Percentiles rank a stretch among this genome's conserved stretches.
These are phyloP conservation scores for Eubucco bourcierii DNA, from an alignment of 2,113 vertebrate genomes.

Conservation along the genomic window DNA sequence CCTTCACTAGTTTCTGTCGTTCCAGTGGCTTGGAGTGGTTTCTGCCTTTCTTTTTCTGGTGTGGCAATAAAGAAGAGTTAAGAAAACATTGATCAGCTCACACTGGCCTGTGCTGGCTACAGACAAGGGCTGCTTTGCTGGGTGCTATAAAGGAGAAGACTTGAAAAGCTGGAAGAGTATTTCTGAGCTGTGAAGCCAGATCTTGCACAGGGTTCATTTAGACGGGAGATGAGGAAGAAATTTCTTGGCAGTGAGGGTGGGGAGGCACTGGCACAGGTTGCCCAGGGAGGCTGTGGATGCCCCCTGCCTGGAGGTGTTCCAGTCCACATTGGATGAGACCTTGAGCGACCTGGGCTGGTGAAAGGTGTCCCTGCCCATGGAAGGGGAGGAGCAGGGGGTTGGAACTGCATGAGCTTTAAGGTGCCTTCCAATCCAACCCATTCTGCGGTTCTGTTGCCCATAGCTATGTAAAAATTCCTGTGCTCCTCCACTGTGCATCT, in stretches of 20 bases:
- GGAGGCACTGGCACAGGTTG: too few relatives aligned
- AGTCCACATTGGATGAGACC: too few relatives aligned
- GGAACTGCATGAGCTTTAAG: too few relatives aligned
- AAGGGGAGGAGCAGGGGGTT: too few relatives aligned
- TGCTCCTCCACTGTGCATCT: background rate
- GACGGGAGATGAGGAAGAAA: too few relatives aligned
- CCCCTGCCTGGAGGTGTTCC: too few relatives aligned
- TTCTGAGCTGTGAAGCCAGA: background rate
- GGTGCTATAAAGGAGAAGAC: background rate
- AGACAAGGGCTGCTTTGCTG: background rate
- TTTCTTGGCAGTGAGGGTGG: too few relatives aligned
- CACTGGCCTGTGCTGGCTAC: background rate
- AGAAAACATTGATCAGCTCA: background rate
- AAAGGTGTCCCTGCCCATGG: too few relatives aligned
- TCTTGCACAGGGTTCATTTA: background rate
- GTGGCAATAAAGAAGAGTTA: background rate
- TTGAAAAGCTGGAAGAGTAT: accelerated
- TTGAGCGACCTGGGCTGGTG: too few relatives aligned
- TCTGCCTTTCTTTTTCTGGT: background rate
- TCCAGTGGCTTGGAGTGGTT: background rate
- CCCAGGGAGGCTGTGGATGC: too few relatives aligned
- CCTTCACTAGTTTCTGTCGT: background rate
- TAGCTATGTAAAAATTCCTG: background rate
- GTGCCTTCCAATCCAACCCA: too few relatives aligned
- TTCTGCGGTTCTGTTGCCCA: background rate